Percentiles rank a stretch among this genome's conserved stretches.
These are phyloP conservation scores for Albula glossodonta DNA, from an alignment of 2,113 vertebrate species.

Conservation along the genomic window DNA sequence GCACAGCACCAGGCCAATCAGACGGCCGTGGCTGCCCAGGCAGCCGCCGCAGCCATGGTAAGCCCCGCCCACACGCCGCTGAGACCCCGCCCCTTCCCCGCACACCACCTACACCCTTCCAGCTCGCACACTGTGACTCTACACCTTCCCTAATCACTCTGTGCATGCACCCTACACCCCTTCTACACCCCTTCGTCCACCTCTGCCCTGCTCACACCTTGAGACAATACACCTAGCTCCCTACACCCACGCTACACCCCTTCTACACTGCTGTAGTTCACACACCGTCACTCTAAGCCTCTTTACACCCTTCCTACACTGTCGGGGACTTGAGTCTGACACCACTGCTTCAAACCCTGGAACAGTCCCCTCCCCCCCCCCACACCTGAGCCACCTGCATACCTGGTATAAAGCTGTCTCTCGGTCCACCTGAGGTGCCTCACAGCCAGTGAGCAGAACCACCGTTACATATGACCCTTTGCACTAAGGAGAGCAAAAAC, in stretches of 20 bases:
- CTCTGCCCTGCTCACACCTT: neutral
- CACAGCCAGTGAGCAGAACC: neutral
- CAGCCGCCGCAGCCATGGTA: constrained; percentile 92
- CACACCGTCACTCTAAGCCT: neutral
- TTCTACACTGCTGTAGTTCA: neutral
- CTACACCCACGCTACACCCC: neutral
- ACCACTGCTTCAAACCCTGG: too few species aligned
- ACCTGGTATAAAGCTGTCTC: neutral
- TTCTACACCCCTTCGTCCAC: too few species aligned
- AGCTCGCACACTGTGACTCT: neutral
- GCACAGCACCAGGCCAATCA: constrained; percentile 93
- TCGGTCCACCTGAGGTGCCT: too few species aligned
- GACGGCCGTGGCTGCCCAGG: constrained; percentile 85
- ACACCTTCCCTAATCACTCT: too few species aligned
- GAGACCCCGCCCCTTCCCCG: neutral
- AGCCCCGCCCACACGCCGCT: constrained; percentile 48
- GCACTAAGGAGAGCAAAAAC: neutral
- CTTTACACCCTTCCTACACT: neutral
- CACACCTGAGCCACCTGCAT: too few species aligned
- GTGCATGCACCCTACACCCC: too few species aligned
- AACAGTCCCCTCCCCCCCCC: too few species aligned
- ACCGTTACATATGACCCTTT: too few species aligned
- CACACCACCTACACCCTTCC: too few species aligned
- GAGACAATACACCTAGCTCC: neutral
- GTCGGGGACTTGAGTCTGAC: too few species aligned